A percentile compares a stretch with the other conserved stretches of the same genome.
Evolutionary conservation across 1,140 invertebrate genomes (phyloP).

Genomic region (Diorhabda sublineata): DNA sequence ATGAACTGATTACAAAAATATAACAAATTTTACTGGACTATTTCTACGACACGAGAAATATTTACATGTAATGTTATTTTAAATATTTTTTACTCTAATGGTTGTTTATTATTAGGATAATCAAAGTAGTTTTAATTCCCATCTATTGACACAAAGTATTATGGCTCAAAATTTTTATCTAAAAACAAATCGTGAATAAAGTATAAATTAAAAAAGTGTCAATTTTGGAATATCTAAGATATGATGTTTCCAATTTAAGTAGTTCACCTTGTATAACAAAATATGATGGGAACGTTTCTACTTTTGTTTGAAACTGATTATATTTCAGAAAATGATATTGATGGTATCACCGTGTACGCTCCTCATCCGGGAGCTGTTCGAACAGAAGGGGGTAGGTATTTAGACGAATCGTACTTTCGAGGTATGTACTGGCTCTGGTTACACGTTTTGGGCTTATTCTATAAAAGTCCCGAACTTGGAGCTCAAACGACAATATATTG

Average conservation of each 20-base stretch:
- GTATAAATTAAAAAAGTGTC: no score
- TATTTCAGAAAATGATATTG: slow-evolving; percentile 46
- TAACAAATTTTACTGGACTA: no score
- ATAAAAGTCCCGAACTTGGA: slow-evolving; percentile 63
- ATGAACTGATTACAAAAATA: no score
- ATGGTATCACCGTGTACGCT: slow-evolving; percentile 61
- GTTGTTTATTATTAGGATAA: no score
- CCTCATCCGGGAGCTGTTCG: slow-evolving; percentile 69
- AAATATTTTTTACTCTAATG: no score
- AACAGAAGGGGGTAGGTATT: slow-evolving; percentile 70
- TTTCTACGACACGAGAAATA: no score
- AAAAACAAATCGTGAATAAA: no score
- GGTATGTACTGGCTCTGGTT: slow-evolving; percentile 36
- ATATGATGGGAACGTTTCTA: neutral
- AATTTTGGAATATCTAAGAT: neutral
- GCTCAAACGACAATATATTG: slow-evolving; percentile 79
- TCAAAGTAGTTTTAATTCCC: no score
- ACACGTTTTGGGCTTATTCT: slow-evolving; percentile 28
- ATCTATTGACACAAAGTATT: no score
- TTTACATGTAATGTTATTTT: no score
- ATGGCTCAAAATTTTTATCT: no score
- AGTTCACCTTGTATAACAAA: neutral
- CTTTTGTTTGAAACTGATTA: neutral
- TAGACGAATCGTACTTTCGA: slow-evolving; percentile 41
- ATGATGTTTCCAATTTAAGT: neutral